Base-by-base conservation (phyloP, 2,888 invertebrate genomes). In the Podotricha telesiphe region DNA sequence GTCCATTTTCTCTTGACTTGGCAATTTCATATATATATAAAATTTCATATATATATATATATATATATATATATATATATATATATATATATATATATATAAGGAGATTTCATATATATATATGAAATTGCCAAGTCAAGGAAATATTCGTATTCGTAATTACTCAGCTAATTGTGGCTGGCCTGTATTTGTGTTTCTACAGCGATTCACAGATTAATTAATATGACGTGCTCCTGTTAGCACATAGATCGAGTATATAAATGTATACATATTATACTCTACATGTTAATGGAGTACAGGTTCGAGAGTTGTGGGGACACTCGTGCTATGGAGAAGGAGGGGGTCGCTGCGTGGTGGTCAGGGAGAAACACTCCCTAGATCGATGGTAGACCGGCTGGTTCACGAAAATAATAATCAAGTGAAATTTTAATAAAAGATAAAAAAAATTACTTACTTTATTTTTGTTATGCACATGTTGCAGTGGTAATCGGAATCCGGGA, bases 401-500 rank as follows among this genome's bases (percentile, higher is more conserved):
- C n/a, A n/a, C n/a, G 8, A n/a, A 53, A 53, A 53, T 10, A 51
- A 22, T 22, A 51, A 22, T n/a, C 15, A 15, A 28, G 6, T 4
- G 2, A 28, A 28, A 28, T 28, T 28, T 28, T 4, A 28, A 28
- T 6, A 28, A 15, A 19, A 22, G 28, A 34, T 50, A n/a, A 51
- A 20, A 22, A 5, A 59, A 34, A 6, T 20, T 20, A 88, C 95
- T 94, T 89, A 98, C 98, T 96, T 98, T 98, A 77, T 97, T 96
- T 87, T 97, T 97, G 86, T 71, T 73, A 22, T 98, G 98, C 77
- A 98, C 97, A 88, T 98, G 98, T 88, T 98, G 98, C 83, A 97
- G 80, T 98, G 97, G 84, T 97, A 98, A 81, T 98, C 98, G 50
- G 98, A 97, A 85, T 98, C 98, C n/a, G n/a, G n/a, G 79, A 98